These are phyloP conservation scores for Lasioglossum baleicum DNA, from an alignment of 1,140 invertebrate genomes.

Conservation along the genomic window DNA sequence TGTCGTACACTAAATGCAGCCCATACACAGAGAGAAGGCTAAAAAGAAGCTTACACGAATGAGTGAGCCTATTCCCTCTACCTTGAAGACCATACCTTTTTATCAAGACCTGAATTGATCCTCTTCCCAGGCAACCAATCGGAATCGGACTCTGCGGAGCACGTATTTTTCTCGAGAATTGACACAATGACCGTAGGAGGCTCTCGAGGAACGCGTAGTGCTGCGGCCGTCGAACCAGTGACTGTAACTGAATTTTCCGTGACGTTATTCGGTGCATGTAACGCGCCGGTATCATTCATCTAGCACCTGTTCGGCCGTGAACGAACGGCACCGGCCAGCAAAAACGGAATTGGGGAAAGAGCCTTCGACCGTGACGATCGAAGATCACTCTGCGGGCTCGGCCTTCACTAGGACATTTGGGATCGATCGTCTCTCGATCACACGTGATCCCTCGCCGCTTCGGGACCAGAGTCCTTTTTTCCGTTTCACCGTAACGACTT, in stretches of 20 bases:
- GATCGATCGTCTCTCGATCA: background rate
- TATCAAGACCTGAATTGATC: no score
- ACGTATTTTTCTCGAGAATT: background rate
- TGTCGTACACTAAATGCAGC: no score
- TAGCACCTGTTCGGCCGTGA: slow-evolving; percentile 52
- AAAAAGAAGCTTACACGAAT: no score
- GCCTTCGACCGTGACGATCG: slow-evolving; percentile 48
- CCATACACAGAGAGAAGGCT: no score
- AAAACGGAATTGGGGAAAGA: slow-evolving; percentile 59
- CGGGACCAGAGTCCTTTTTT: background rate
- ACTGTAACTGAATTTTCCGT: slow-evolving; percentile 35
- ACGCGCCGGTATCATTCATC: slow-evolving; percentile 45
- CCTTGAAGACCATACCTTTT: no score
- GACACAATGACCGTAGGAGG: background rate
- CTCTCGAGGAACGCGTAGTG: background rate
- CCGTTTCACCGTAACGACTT: background rate
- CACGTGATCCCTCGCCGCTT: background rate
- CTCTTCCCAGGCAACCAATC: no score
- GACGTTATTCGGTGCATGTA: slow-evolving; percentile 33
- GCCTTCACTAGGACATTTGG: slow-evolving; percentile 50
- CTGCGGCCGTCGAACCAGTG: background rate
- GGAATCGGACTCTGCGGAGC: no score
- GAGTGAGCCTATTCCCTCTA: no score
- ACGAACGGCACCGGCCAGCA: slow-evolving; percentile 47
- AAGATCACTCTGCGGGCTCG: slow-evolving; percentile 34